Evolutionary conservation across 2,888 invertebrate genomes (phyloP).

Genomic region (Temnothorax unifasciatus): DNA sequence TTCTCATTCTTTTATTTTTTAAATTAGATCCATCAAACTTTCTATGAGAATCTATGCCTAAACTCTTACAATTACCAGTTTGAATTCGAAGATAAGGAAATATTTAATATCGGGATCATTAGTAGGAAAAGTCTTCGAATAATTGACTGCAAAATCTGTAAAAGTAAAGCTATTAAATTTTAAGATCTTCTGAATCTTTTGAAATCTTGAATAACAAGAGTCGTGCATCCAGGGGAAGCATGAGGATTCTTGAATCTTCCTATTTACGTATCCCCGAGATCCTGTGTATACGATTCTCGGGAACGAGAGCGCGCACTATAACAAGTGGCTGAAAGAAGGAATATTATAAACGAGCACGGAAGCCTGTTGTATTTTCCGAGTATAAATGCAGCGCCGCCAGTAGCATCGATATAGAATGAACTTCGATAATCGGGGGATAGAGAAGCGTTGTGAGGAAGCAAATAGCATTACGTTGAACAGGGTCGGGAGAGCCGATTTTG

Average conservation of each 20-base stretch:
- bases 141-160: neutral
- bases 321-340: slow-evolving; percentile 3
- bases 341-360: slow-evolving; percentile 18
- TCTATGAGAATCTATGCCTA: neutral
- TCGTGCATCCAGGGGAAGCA: neutral
- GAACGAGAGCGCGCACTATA: neutral
- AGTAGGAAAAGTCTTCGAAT: neutral
- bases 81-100: neutral
- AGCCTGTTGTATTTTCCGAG: slow-evolving; percentile 20
- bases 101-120: neutral
- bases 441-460: neutral
- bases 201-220: neutral
- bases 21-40: neutral
- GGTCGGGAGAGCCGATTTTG: slow-evolving; percentile 11
- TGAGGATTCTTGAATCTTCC: neutral
- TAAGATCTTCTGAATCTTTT: neutral
- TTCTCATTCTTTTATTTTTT: neutral
- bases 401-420: slow-evolving; percentile 12
- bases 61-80: neutral
- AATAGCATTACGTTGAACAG: neutral
- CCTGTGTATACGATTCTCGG: neutral
- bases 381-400: neutral
- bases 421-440: slow-evolving; percentile 5
- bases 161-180: neutral
- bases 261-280: neutral